Percentiles rank a stretch among this genome's conserved stretches.
These are phyloP conservation scores for Muscidifurax raptorellus DNA, from an alignment of 1,140 invertebrate genomes.

Conservation along the genomic window DNA sequence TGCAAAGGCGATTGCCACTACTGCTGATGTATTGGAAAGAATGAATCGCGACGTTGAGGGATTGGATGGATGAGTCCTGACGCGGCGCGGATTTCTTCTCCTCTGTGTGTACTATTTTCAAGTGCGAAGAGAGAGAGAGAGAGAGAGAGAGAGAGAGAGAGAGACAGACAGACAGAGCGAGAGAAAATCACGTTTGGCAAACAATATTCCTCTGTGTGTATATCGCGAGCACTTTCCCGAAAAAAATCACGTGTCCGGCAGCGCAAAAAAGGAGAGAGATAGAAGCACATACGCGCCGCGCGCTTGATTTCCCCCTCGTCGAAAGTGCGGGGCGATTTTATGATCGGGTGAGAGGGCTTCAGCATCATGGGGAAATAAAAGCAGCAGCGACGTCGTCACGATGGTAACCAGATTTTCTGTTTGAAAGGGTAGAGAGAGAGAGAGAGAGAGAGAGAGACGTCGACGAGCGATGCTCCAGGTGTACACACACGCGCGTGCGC, in stretches of 20 bases:
- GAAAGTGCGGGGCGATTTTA: slow-evolving; percentile 16
- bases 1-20: not conserved
- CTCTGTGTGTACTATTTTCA: not conserved
- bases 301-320: slow-evolving; percentile 3
- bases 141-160: not conserved
- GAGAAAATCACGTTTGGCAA: not conserved
- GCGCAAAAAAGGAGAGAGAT: not conserved
- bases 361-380: not conserved
- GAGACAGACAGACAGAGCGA: not conserved
- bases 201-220: too few species aligned
- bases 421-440: slow-evolving; percentile 53
- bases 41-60: slow-evolving; percentile 1
- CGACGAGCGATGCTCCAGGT: not conserved
- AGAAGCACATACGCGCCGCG: not conserved
- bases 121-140: not conserved
- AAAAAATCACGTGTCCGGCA: not conserved
- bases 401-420: slow-evolving; percentile 56
- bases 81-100: too few species aligned
- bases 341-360: slow-evolving; percentile 5
- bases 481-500: not conserved
- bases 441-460: not conserved
- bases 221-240: not conserved
- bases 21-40: not conserved
- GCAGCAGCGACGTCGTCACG: slow-evolving; percentile 7
- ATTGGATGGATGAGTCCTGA: not conserved